Evolutionary conservation across 2,888 invertebrate genomes (phyloP), one percentile per base, ranked within the genome.

Genomic region (Scaptomyza flava): DNA sequence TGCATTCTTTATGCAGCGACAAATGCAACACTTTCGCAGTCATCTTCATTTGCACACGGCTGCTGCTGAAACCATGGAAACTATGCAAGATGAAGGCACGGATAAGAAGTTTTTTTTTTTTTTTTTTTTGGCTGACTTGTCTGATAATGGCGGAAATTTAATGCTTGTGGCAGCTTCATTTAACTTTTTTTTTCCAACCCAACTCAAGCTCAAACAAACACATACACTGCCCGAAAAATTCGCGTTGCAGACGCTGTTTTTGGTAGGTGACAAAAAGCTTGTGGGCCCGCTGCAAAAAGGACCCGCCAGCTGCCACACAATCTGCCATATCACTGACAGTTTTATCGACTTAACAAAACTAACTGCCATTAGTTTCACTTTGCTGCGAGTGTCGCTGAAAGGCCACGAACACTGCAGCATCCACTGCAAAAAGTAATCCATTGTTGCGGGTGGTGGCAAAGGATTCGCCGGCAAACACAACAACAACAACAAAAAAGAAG

Each of bases 341-440:
- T 89, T 89, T 88, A 88, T 89, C 89, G 89, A 89, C 89, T 89
- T 89, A 89, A 89, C 87, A 84, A 87, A 89, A 89, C 89, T 82
- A 89, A 89, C 86, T 83, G 84, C 87, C 89, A 89, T 89, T 89
- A 87, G 89, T 89, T 89, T 89, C 89, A 89, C 84, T 81, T 81
- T 80, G 81, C 77, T 76, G 78, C 78, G 80, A 83, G 82, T 83
- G 87, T 71, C 72, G 82, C 85, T 87, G 85, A 83, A 87, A 83
- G 84, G 87, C 84, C 77, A 82, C 77, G 69, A 82, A 82, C 75
- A 62, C 60, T 9, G 20, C 33, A 62, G 74, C 72, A 77, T 71
- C 66, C 63, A 56, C 59, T 23, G 30, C 52, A 60, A 67, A 72
- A 76, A 73, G 48, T 57, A 63, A 14, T 43, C 66, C 42, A 68